A percentile compares a stretch with the other conserved stretches of the same genome.
These are phyloP conservation scores for Entomyzon cyanotis DNA, from an alignment of 2,113 vertebrate species.

Conservation along the genomic window DNA sequence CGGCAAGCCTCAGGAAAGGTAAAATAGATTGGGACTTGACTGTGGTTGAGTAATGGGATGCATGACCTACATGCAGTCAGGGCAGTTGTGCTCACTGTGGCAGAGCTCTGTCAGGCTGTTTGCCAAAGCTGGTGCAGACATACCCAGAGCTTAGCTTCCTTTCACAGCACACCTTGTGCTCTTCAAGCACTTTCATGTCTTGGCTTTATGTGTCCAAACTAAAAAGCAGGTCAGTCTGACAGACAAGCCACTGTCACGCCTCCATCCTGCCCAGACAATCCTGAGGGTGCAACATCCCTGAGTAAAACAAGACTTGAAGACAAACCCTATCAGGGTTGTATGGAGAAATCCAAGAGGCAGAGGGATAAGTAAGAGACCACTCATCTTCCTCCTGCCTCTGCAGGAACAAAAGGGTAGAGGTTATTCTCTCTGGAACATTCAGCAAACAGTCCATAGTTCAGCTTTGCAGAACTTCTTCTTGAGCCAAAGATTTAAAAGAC, in stretches of 20 bases:
- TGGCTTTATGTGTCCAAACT: neutral
- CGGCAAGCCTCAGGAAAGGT: neutral
- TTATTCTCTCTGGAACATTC: neutral
- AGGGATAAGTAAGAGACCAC: neutral
- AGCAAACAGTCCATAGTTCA: neutral
- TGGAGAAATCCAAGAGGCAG: neutral
- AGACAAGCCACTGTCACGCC: neutral
- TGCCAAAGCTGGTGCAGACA: neutral
- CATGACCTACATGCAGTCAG: neutral
- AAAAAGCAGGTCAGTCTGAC: neutral
- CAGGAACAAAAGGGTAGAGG: neutral
- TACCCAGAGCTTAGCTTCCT: neutral
- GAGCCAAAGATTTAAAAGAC: neutral
- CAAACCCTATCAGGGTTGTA: neutral
- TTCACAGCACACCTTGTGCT: neutral
- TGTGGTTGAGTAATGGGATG: neutral
- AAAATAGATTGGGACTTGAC: neutral
- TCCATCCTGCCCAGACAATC: neutral
- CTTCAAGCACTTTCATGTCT: neutral
- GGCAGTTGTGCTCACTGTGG: fast-evolving
- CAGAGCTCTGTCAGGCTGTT: neutral
- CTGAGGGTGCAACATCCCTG: neutral
- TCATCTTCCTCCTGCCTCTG: neutral
- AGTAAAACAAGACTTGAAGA: neutral
- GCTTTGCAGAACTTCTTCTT: neutral